These are phyloP conservation scores for Parapristionchus giblindavisi DNA, from an alignment of 2,888 invertebrate genomes.

Conservation along the genomic window DNA sequence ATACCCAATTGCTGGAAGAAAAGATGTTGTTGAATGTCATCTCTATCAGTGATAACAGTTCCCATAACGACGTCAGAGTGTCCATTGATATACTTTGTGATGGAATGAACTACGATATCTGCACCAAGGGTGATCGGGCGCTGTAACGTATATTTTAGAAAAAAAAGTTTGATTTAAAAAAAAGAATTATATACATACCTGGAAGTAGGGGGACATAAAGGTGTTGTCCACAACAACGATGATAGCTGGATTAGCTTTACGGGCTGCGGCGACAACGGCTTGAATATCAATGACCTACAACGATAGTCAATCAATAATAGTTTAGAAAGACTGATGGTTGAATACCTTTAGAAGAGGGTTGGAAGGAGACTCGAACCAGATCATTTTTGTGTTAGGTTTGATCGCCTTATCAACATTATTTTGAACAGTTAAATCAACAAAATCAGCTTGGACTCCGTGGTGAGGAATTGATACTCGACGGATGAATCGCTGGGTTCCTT, in stretches of 20 bases:
- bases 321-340: too few relatives aligned
- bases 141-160: conserved; percentile 72
- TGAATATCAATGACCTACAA: conserved; percentile 85
- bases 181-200: conserved; percentile 42
- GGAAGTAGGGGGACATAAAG: conserved; percentile 75
- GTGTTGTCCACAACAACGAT: conserved; percentile 88
- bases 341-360: conserved; percentile 88
- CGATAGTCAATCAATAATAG: too few relatives aligned
- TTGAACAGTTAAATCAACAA: conserved; percentile 81
- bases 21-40: conserved; percentile 79
- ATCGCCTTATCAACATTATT: conserved; percentile 79
- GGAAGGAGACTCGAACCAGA: conserved; percentile 96
- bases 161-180: neutral
- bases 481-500: conserved; percentile 71
- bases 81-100: conserved; percentile 98
- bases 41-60: conserved; percentile 81
- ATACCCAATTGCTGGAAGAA: conserved; percentile 75
- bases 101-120: conserved; percentile 88
- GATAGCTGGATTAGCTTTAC: conserved; percentile 73
- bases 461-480: conserved; percentile 74
- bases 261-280: conserved; percentile 72
- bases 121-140: conserved; percentile 88
- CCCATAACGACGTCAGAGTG: conserved; percentile 98
- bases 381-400: conserved; percentile 83
- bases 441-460: conserved; percentile 81